Conservation (phyloP, 2,797 vertebrate genomes). For the Hypotaenidia okinawae region DNA sequence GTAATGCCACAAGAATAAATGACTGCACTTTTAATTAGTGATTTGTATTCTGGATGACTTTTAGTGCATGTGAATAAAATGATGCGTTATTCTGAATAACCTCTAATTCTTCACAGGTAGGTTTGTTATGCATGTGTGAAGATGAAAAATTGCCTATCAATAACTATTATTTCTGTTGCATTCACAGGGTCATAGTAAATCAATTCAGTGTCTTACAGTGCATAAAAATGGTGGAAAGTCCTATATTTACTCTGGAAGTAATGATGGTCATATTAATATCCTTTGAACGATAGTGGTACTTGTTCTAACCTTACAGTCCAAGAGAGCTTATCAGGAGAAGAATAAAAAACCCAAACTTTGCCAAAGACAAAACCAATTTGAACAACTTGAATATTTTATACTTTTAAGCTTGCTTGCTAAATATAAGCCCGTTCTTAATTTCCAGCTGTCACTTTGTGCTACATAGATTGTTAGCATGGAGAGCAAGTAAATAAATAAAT, state of each 20-base stretch:
- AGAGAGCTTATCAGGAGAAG: not conserved
- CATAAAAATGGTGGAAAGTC: slow-evolving; percentile 85
- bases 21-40: not conserved
- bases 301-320: not conserved
- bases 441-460: not conserved
- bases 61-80: not conserved
- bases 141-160: not conserved
- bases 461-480: not conserved
- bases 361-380: not conserved
- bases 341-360: not conserved
- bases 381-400: not conserved
- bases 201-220: slow-evolving; percentile 92
- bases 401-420: not conserved
- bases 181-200: slow-evolving; percentile 93
- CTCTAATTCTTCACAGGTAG: not conserved
- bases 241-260: slow-evolving; percentile 94
- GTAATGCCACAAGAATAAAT: not conserved
- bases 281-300: slow-evolving; percentile 71
- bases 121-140: not conserved
- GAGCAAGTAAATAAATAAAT: not conserved
- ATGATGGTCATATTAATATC: slow-evolving; percentile 99
- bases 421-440: not conserved
- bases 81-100: not conserved
- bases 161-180: not conserved
- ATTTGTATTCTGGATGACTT: not conserved